These are phyloP conservation scores for Margaritifera margaritifera DNA, from an alignment of 2,888 invertebrate genomes.

Conservation along the genomic window DNA sequence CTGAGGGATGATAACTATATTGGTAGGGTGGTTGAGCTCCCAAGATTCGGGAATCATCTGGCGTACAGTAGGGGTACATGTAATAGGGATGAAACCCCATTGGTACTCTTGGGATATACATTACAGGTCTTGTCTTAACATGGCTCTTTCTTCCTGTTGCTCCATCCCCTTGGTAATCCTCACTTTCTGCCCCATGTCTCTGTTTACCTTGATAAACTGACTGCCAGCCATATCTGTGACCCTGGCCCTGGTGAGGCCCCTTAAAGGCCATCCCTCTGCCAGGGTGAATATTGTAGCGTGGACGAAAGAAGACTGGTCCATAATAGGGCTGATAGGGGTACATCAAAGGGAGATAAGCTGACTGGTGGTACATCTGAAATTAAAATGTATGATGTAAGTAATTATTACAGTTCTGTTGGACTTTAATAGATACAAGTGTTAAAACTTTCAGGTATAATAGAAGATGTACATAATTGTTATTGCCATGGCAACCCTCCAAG, in stretches of 20 bases:
- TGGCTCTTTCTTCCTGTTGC: slow-evolving; percentile 9
- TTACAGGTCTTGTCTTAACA: slow-evolving; percentile 22
- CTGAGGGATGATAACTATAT: slow-evolving; percentile 23
- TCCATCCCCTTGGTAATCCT: neutral
- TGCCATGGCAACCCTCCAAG: too few relatives aligned
- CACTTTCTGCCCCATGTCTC: slow-evolving; percentile 4
- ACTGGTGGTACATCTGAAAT: slow-evolving; percentile 53
- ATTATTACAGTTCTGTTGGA: neutral
- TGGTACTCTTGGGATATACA: slow-evolving; percentile 28
- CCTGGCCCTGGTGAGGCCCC: neutral
- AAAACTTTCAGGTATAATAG: neutral
- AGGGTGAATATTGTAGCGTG: slow-evolving; percentile 28
- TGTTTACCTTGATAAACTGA: neutral
- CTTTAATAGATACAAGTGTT: neutral
- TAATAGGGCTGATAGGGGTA: slow-evolving; percentile 37
- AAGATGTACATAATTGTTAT: neutral
- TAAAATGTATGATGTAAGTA: slow-evolving; percentile 3
- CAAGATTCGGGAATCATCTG: slow-evolving; percentile 27
- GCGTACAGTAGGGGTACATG: slow-evolving; percentile 27
- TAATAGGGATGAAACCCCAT: slow-evolving; percentile 26
- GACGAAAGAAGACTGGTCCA: slow-evolving; percentile 45
- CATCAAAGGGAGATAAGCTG: slow-evolving; percentile 41
- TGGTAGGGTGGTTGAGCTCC: slow-evolving; percentile 27
- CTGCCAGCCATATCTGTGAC: neutral
- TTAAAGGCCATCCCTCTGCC: slow-evolving; percentile 1